These are phyloP conservation scores for Leptinotarsa juncta DNA, from an alignment of 2,888 invertebrate genomes.

Conservation along the genomic window DNA sequence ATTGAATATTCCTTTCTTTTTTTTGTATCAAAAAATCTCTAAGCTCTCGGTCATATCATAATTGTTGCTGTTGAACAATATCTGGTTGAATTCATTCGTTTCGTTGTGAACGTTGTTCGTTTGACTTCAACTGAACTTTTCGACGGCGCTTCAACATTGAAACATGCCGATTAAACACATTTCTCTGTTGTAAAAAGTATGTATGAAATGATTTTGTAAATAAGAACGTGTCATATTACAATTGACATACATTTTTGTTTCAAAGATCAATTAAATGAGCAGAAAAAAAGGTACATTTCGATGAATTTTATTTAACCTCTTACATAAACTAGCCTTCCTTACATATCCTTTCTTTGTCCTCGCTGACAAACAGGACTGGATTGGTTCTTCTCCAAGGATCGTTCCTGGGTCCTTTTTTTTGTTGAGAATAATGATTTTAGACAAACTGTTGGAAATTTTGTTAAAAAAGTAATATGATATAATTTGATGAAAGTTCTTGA, in stretches of 20 bases:
- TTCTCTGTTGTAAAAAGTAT: constrained; percentile 46
- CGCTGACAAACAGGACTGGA: no score
- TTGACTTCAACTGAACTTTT: constrained; percentile 17
- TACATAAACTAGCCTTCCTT: neutral
- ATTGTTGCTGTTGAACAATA: constrained; percentile 18
- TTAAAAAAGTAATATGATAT: no score
- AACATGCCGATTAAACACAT: constrained; percentile 35
- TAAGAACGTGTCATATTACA: constrained; percentile 51
- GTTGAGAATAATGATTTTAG: no score
- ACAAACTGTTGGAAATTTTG: no score
- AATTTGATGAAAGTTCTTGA: no score
- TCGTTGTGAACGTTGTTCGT: constrained; percentile 15
- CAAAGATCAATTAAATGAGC: constrained; percentile 46
- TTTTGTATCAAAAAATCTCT: neutral
- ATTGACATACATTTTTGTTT: constrained; percentile 49
- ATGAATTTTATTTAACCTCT: constrained; percentile 21
- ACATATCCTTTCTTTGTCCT: neutral
- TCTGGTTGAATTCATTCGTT: constrained; percentile 12
- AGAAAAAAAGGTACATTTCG: constrained; percentile 18
- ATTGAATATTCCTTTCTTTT: neutral
- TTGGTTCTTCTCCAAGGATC: no score
- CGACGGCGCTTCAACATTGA: constrained; percentile 22
- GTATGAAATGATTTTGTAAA: constrained; percentile 52
- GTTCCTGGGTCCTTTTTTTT: no score
- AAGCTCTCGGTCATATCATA: constrained; percentile 10